phyloP scores from a whole-genome alignment of 1,140 invertebrate species.

The Drosophila auraria region DNA sequence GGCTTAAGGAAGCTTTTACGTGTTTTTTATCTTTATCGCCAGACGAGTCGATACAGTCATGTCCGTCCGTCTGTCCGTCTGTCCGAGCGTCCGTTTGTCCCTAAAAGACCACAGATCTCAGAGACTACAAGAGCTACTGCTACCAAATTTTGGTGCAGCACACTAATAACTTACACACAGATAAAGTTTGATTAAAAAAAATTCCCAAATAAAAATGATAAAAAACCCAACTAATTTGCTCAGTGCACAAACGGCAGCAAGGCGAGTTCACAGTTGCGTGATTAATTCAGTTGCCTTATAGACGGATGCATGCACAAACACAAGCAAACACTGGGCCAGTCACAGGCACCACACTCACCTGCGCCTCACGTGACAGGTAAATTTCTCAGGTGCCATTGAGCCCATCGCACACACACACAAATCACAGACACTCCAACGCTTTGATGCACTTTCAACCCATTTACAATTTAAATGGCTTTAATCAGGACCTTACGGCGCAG shows the following conservation, averaged over 20 bases:
- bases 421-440: constrained; percentile 10
- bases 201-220: background rate
- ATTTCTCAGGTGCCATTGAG: constrained; percentile 35
- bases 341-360: constrained; percentile 9
- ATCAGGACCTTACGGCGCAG: constrained; percentile 13
- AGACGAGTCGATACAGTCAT: background rate
- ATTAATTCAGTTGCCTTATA: constrained; percentile 70
- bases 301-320: constrained; percentile 54
- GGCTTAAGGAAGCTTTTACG: background rate
- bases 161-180: no score
- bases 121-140: background rate
- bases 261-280: constrained; percentile 61
- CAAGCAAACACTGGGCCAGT: constrained; percentile 13
- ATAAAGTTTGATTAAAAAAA: no score
- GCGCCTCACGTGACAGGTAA: constrained; percentile 11
- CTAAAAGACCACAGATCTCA: background rate
- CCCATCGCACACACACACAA: constrained; percentile 14
- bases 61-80: no score
- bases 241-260: constrained; percentile 4
- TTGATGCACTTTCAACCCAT: constrained; percentile 37
- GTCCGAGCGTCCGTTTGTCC: no score
- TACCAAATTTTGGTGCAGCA: no score
- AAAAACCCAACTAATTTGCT: background rate
- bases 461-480: constrained; percentile 20
- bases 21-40: background rate